Evolutionary conservation across 2,888 invertebrate genomes (phyloP), one percentile per base, ranked within the genome.

Genomic region (Agrochola litura): DNA sequence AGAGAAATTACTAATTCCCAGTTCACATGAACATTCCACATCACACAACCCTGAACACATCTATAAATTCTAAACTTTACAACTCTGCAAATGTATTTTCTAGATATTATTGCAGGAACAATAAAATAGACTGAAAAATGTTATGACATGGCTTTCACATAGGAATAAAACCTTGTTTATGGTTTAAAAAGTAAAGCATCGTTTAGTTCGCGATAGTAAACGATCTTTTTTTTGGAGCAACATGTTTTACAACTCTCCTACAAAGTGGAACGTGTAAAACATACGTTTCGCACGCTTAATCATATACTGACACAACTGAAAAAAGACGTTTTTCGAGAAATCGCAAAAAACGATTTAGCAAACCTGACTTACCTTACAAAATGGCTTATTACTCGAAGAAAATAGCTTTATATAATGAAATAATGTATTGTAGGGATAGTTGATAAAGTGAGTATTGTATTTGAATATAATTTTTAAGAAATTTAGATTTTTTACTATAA

Each of bases 81-180:
- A 82, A 68, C 78, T 66, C 54, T 43, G 65, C 64, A 61, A 85
- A 85, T 77, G 69, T 83, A 74, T 86, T 85, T 79, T 82, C 71
- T 73, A 76, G 64, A 77, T 79, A 77, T 86, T 84, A 75, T 83
- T 82, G 56, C 69, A 70, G 52, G 49, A 78, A 82, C 78, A 81
- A 79, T 86, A 84, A 86, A 86, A 82, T 77, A 66, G 64, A 41
- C 73, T 78, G 83, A 81, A 85, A 86, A 85, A 83, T 81, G 74
- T 86, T 87, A 83, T 80, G 77, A 81, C 83, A 87, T 60, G 69
- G 69, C 77, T 76, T 77, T 86, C 74, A 77, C 81, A 65, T 71
- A 70, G 77, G 77, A 79, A 86, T 86, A 83, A 85, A 77, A 77
- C 30, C n/a, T 83, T 76, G 69, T 86, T 84, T 86, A 86, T 76